Conservation (phyloP, 1,140 invertebrate species). For the Sinonovacula constricta region DNA sequence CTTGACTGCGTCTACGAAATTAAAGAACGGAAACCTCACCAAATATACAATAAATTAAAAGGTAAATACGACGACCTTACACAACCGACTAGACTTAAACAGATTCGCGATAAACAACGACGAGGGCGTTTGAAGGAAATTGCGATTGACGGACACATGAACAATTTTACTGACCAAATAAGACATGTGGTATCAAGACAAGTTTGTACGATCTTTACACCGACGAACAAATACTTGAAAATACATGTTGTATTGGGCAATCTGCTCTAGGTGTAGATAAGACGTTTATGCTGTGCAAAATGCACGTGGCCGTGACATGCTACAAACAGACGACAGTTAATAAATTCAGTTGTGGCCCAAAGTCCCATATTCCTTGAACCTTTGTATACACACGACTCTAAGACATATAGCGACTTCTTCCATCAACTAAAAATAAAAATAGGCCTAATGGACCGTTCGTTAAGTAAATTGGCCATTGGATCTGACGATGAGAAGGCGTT, state of each 20-base stretch:
- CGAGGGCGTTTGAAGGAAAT: neutral
- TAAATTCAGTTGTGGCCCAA: neutral
- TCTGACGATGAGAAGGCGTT: conserved; percentile 41
- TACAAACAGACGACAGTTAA: conserved; percentile 32
- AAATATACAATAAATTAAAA: conserved; percentile 10
- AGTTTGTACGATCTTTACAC: conserved; percentile 39
- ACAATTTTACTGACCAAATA: conserved; percentile 39
- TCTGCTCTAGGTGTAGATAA: conserved; percentile 41
- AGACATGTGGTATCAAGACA: conserved; percentile 12
- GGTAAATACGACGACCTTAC: conserved; percentile 15
- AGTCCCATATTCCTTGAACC: conserved; percentile 43
- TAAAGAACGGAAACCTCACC: neutral
- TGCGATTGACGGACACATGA: neutral
- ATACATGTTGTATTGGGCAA: conserved; percentile 36
- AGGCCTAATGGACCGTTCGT: neutral
- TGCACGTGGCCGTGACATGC: conserved; percentile 31
- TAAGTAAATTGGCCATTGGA: too few species aligned
- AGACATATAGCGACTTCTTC: too few species aligned
- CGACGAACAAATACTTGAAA: conserved; percentile 46
- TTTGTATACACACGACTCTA: conserved; percentile 41
- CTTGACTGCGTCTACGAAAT: conserved; percentile 12
- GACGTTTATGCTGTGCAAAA: conserved; percentile 48
- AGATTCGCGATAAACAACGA: conserved; percentile 10
- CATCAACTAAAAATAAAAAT: conserved; percentile 7
- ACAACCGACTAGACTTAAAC: neutral